A percentile compares a stretch with the other conserved stretches of the same genome.
Evolutionary conservation across 2,888 invertebrate species (phyloP).

Genomic region (Matsumyia berberina): DNA sequence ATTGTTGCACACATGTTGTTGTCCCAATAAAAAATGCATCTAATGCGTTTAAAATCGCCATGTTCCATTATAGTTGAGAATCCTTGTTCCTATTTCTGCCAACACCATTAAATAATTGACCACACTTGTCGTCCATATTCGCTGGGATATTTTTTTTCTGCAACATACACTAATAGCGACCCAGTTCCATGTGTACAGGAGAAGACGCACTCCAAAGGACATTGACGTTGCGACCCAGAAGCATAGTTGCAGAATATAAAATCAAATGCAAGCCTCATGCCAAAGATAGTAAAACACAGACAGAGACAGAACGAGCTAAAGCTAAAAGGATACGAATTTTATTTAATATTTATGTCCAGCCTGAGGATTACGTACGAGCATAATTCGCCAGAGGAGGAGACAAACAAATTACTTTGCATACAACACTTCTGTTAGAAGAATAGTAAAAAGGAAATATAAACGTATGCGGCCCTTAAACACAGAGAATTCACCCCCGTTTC

Average conservation of each 20-base stretch:
- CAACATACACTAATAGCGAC: slow-evolving; percentile 46
- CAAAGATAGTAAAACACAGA: slow-evolving; percentile 39
- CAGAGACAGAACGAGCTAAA: slow-evolving; percentile 5
- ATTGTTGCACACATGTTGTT: slow-evolving; percentile 3
- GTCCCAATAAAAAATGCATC: background rate
- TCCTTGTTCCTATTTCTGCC: background rate
- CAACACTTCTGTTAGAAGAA: slow-evolving; percentile 40
- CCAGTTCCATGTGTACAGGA: slow-evolving; percentile 48
- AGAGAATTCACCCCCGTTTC: background rate
- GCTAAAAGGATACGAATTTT: slow-evolving; percentile 51
- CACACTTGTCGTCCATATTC: slow-evolving; percentile 41
- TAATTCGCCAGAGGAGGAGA: slow-evolving; percentile 52
- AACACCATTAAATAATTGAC: slow-evolving; percentile 32
- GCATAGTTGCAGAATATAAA: slow-evolving; percentile 49
- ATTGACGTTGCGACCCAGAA: slow-evolving; percentile 71
- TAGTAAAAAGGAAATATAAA: slow-evolving; percentile 26
- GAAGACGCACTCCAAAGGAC: slow-evolving; percentile 70
- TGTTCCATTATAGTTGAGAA: slow-evolving; percentile 9
- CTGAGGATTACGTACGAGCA: slow-evolving; percentile 42
- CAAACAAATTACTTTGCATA: slow-evolving; percentile 67
- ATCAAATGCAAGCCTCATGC: slow-evolving; percentile 54
- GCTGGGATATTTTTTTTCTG: background rate
- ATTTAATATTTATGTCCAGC: slow-evolving; percentile 74
- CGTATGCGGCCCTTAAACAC: slow-evolving; percentile 42
- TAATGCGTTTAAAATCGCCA: slow-evolving; percentile 22